These are phyloP conservation scores for Chrysaora quinquecirrha DNA, from an alignment of 30 jellyfish, hydroid and myxozoan genomes.

Conservation along the genomic window DNA sequence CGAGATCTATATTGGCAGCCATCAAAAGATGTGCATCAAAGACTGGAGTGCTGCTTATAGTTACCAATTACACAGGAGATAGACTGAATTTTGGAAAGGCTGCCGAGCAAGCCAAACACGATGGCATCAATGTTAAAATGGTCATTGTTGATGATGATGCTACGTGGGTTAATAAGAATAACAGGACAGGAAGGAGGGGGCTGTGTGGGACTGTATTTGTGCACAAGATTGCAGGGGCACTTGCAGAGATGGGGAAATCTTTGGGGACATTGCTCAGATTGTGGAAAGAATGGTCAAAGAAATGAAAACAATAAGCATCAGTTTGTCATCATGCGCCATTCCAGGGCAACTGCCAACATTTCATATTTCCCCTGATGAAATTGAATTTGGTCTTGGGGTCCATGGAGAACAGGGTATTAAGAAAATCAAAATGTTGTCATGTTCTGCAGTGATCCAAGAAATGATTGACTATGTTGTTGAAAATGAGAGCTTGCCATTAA, in stretches of 20 bases:
- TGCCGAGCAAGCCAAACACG: slow-evolving; percentile 88
- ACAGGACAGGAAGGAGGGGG: slow-evolving; percentile 97
- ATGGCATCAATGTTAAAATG: slow-evolving; percentile 92
- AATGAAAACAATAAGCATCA: slow-evolving; percentile 95
- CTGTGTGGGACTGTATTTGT: slow-evolving; percentile 94
- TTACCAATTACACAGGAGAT: slow-evolving; percentile 95
- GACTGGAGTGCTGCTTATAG: slow-evolving; percentile 92
- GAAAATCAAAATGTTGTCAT: slow-evolving; percentile 70
- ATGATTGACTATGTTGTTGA: slow-evolving; percentile 79
- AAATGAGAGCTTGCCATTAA: slow-evolving; percentile 70
- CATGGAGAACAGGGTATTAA: slow-evolving; percentile 98
- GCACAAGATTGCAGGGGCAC: slow-evolving; percentile 97
- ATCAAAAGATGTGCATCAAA: slow-evolving; percentile 79
- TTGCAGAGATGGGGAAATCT: slow-evolving; percentile 90
- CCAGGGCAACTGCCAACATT: slow-evolving; percentile 96
- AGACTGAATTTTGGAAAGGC: slow-evolving; percentile 98
- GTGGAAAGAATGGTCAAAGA: slow-evolving; percentile 14
- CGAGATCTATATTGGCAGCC: slow-evolving; percentile 82
- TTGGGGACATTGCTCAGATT: slow-evolving; percentile 53
- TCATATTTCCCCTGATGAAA: slow-evolving; percentile 72
- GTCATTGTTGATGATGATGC: slow-evolving; percentile 96
- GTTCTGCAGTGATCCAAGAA: slow-evolving; percentile 55
- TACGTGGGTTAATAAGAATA: slow-evolving; percentile 87
- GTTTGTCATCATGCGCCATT: slow-evolving; percentile 96
- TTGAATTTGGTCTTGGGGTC: slow-evolving; percentile 97